Evolutionary conservation across 2,888 invertebrate genomes (phyloP).

Genomic region (Microplitis deprimator): DNA sequence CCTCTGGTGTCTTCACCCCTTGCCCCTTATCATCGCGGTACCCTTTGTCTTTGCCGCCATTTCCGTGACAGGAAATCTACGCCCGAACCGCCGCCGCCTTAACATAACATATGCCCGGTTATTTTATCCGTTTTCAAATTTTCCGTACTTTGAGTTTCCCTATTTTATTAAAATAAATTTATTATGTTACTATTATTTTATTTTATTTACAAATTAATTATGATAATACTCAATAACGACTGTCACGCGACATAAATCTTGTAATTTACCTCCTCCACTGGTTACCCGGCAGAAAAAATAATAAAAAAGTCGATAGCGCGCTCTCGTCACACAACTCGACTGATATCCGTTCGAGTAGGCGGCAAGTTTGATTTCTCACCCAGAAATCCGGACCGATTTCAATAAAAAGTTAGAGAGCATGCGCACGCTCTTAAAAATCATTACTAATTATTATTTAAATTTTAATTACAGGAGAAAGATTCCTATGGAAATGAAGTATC

Average conservation of each 20-base stretch:
- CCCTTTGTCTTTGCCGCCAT: constrained; percentile 32
- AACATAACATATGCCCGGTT: background rate
- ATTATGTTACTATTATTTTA: background rate
- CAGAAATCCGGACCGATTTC: background rate
- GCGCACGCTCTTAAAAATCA: background rate
- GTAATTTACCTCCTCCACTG: background rate
- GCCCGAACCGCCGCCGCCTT: constrained; percentile 10
- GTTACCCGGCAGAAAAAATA: constrained; percentile 3
- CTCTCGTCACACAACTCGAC: constrained; percentile 17
- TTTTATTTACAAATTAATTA: background rate
- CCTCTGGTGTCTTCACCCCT: background rate
- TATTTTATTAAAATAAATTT: background rate
- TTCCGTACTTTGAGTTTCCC: background rate
- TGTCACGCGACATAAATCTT: constrained; percentile 11
- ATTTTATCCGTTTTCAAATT: background rate
- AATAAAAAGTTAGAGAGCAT: background rate
- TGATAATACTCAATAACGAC: background rate
- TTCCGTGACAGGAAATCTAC: constrained; percentile 11
- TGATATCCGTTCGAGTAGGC: background rate
- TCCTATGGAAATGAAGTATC: constrained; percentile 97
- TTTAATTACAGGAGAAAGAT: constrained; percentile 88
- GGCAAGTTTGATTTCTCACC: constrained; percentile 22
- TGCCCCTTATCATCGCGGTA: constrained; percentile 13
- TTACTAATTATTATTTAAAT: background rate
- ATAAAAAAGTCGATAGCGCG: constrained; percentile 39